phyloP scores from a whole-genome alignment of 2,888 invertebrate species.

The Operophtera brumata region DNA sequence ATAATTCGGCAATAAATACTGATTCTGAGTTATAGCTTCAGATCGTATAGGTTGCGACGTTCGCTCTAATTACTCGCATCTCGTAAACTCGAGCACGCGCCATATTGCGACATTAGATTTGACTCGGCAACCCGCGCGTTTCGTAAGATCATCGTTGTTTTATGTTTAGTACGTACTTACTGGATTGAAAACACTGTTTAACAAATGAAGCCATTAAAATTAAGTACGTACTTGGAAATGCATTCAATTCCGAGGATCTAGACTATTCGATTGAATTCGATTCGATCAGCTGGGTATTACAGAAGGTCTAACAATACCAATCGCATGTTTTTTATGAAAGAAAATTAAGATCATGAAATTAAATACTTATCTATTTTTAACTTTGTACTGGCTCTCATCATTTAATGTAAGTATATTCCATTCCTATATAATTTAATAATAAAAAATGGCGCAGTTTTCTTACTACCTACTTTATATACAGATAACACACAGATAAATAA shows the following conservation, averaged over 20 bases:
- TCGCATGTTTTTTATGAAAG: not conserved
- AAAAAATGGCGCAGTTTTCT: too few species aligned
- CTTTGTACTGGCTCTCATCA: too few species aligned
- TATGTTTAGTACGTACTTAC: conserved; percentile 14
- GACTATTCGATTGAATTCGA: conserved; percentile 5
- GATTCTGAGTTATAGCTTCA: conserved; percentile 31
- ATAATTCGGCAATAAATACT: conserved; percentile 2
- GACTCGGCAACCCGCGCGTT: conserved; percentile 35
- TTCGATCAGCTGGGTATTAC: not conserved
- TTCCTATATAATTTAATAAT: too few species aligned
- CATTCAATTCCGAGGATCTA: conserved; percentile 2
- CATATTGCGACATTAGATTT: conserved; percentile 46
- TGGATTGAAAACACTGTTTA: conserved; percentile 10
- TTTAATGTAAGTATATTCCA: too few species aligned
- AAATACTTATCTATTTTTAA: too few species aligned
- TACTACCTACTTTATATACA: too few species aligned
- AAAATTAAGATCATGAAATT: not conserved
- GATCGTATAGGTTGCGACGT: conserved; percentile 39
- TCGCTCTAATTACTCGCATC: conserved; percentile 51
- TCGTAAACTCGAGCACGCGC: conserved; percentile 55
- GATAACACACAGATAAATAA: too few species aligned
- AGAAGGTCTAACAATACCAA: not conserved
- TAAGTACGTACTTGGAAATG: conserved; percentile 12
- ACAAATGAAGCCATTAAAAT: conserved; percentile 12
- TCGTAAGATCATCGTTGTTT: conserved; percentile 29